Base-by-base conservation (phyloP, 2,888 invertebrate genomes). In the Ptychoptera albimana region DNA sequence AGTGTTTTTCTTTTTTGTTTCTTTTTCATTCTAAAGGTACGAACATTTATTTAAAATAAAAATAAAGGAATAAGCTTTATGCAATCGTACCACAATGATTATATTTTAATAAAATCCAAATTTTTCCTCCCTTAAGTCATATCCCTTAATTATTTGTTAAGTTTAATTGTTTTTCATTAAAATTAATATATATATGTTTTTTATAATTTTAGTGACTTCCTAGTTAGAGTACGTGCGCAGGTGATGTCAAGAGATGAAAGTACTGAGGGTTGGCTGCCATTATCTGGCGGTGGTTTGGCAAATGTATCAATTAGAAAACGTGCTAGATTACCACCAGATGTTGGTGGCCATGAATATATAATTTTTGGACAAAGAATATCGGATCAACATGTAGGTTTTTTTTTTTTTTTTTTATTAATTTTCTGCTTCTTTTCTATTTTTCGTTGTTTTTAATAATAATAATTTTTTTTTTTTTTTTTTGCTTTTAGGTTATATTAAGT, bases 241-340 rank as follows among this genome's bases (percentile, higher is more conserved):
- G 94, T 94, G 72, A 96, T 96, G 94, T 88, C 86, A 63, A 79
- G 94, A 66, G 94, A 96, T 78, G 96, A 94, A 68, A 89, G 86
- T 68, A 87, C 88, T 52, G 93, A 91, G 53, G 92, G 93, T 55
- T 94, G 93, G 93, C 81, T 88, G 63, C 91, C 92, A 59, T 74
- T 92, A 64, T 87, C 85, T 52, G 91, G 91, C 57, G 93, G 93
- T 55, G 93, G 93, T 53, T 78, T 94, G 55, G 89, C 92, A 58
- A 85, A 88, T 68, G 92, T 94, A 57, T 86, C 86, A 61, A 87
- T 91, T 57, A 78, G 87, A 57, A 82, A 83, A 66, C 76, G 84
- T 56, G 72, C 77, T 58, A 69, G 70, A 57, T 60, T 69, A 65
- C 69, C 57, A 66, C 67, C 57, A 59, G 61, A 63, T 54, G 56